A percentile compares a stretch with the other conserved stretches of the same genome.
Conservation (phyloP, 2,113 vertebrate genomes). For the Haplochromis vanheusdeni region DNA sequence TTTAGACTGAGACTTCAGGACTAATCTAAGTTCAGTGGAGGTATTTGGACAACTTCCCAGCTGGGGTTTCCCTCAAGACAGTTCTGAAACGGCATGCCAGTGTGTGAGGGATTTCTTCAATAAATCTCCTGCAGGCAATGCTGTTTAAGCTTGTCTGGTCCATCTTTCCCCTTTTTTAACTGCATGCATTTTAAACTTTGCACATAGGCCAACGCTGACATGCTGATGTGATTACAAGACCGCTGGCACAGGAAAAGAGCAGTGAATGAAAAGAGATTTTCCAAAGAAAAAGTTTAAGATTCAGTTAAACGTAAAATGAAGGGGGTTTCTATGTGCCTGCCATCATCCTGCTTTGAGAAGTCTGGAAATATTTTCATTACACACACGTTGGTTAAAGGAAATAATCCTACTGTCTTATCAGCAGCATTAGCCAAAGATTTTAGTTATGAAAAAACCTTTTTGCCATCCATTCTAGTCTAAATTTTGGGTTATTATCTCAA, state of each 20-base stretch:
- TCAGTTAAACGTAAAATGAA: not conserved
- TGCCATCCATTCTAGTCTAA: not conserved
- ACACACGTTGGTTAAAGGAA: not conserved
- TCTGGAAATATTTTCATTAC: not conserved
- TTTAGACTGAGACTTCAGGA: not conserved
- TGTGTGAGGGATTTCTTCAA: slow-evolving; percentile 9
- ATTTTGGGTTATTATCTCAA: not conserved
- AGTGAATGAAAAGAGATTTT: slow-evolving; percentile 23
- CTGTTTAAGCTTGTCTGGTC: not conserved
- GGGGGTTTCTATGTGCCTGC: not conserved
- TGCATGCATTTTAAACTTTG: not conserved
- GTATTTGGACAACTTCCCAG: slow-evolving; percentile 17
- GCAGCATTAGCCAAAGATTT: not conserved
- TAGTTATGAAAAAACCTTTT: not conserved
- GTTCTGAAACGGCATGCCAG: slow-evolving; percentile 6
- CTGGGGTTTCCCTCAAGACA: not conserved
- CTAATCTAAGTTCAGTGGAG: not conserved
- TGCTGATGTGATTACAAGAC: slow-evolving; percentile 22
- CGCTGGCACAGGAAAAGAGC: not conserved
- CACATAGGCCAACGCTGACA: not conserved
- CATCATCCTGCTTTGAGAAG: not conserved
- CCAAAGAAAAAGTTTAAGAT: slow-evolving; percentile 6
- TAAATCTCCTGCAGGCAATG: not conserved
- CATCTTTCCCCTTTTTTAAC: slow-evolving; percentile 4
- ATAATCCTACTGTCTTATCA: not conserved